Evolutionary conservation across 2,797 vertebrate species (phyloP).

Genomic region (Hippocampus kuda): DNA sequence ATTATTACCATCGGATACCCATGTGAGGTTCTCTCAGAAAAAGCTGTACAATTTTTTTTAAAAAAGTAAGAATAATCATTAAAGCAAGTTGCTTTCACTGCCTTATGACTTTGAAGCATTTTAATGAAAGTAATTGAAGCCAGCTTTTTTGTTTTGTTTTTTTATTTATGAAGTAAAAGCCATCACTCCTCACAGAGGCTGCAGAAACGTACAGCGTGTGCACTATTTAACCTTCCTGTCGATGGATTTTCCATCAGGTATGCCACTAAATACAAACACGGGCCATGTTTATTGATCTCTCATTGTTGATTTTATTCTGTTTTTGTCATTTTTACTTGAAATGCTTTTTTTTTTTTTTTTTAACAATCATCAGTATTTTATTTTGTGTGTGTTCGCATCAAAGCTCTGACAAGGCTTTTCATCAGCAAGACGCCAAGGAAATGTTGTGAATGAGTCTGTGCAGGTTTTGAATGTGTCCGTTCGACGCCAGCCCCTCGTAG

Average conservation of each 20-base stretch:
- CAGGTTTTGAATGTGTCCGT: conserved; percentile 16
- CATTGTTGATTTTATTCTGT: conserved; percentile 9
- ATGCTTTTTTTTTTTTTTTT: conserved; percentile 40
- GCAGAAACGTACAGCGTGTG: conserved; percentile 51
- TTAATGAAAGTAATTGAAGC: conserved; percentile 71
- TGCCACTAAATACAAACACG: conserved; percentile 42
- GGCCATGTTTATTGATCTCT: background rate
- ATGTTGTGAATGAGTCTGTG: conserved; percentile 35
- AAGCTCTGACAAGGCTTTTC: conserved; percentile 6
- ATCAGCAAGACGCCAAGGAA: conserved; percentile 7
- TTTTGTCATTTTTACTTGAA: conserved; percentile 58
- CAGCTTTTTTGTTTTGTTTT: conserved; percentile 67
- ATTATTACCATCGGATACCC: conserved; percentile 52
- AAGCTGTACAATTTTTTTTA: conserved; percentile 47
- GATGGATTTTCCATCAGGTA: conserved; percentile 47
- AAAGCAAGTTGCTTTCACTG: conserved; percentile 66
- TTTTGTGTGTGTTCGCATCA: background rate
- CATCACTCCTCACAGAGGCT: conserved; percentile 63
- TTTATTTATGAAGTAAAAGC: conserved; percentile 79
- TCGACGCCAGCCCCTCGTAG: background rate
- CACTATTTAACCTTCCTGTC: conserved; percentile 71
- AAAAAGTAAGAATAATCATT: conserved; percentile 27
- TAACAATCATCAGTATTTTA: conserved; percentile 34
- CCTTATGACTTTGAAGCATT: conserved; percentile 77
- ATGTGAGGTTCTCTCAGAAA: conserved; percentile 38